These are phyloP conservation scores for Dasyprocta punctata DNA, from an alignment of 2,113 vertebrate species.

Conservation along the genomic window DNA sequence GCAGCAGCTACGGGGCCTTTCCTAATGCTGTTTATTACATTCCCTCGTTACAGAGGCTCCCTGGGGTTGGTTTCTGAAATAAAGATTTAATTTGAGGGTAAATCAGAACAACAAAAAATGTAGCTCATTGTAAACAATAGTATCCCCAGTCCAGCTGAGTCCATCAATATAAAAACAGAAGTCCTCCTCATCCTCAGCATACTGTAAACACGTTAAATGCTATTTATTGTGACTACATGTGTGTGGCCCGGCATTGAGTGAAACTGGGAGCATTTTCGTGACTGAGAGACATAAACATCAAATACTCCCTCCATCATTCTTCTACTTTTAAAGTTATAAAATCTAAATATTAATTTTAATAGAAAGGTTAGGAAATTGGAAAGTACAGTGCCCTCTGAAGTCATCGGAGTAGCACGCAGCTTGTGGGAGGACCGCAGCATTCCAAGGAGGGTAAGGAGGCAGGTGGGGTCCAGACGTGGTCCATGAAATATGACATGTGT, in stretches of 20 bases:
- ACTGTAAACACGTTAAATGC: constrained; percentile 95
- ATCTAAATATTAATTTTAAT: constrained; percentile 92
- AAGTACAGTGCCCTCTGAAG: constrained; percentile 76
- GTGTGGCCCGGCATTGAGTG: constrained; percentile 88
- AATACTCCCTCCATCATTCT: constrained; percentile 86
- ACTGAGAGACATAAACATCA: constrained; percentile 90
- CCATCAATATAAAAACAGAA: constrained; percentile 91
- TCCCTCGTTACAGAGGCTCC: constrained; percentile 87
- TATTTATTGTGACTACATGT: constrained; percentile 94
- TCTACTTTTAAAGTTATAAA: constrained; percentile 86
- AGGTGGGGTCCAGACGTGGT: constrained; percentile 85
- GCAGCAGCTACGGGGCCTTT: constrained; percentile 78
- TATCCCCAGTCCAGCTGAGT: constrained; percentile 89
- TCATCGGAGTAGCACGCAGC: constrained; percentile 66
- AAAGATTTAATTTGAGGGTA: constrained; percentile 90
- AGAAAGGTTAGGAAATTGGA: constrained; percentile 85
- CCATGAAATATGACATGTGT: constrained; percentile 82
- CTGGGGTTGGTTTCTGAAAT: constrained; percentile 89
- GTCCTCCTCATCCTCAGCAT: constrained; percentile 89
- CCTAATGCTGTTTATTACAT: constrained; percentile 89
- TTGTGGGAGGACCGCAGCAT: constrained; percentile 58
- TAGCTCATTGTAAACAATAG: constrained; percentile 91
- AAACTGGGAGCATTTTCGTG: constrained; percentile 91
- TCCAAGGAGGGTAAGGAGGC: constrained; percentile 80
- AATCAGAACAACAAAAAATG: constrained; percentile 91